These are phyloP conservation scores for Brachypodius melanocephalos DNA, from an alignment of 2,113 vertebrate genomes.

Conservation along the genomic window DNA sequence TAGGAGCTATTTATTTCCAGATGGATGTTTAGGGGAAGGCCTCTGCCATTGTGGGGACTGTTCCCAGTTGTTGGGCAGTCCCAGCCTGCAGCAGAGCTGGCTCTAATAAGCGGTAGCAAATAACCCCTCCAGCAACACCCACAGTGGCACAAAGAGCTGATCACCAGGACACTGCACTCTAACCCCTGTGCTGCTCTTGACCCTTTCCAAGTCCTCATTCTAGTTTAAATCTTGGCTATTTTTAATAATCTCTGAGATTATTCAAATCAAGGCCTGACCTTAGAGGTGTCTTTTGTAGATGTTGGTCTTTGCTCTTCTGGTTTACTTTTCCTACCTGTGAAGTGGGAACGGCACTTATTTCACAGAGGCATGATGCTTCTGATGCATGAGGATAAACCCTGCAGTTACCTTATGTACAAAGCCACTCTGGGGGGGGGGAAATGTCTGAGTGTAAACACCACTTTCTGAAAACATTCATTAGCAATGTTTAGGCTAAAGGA, in stretches of 20 bases:
- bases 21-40: background rate
- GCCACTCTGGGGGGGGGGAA: background rate
- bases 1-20: background rate
- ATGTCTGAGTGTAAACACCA: background rate
- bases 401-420: accelerated
- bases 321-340: background rate
- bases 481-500: slow-evolving; percentile 5
- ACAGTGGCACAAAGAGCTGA: background rate
- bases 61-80: background rate
- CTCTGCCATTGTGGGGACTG: background rate
- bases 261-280: background rate
- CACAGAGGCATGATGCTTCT: background rate
- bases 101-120: background rate
- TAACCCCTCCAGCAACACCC: background rate
- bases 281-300: background rate
- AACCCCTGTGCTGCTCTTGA: background rate
- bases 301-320: background rate
- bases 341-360: background rate
- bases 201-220: background rate
- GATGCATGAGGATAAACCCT: background rate
- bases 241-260: background rate
- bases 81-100: background rate
- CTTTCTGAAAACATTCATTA: background rate
- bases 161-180: background rate
- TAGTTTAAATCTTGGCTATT: background rate